phyloP scores from a whole-genome alignment of 2,113 vertebrate species.

The Podarcis raffonei region DNA sequence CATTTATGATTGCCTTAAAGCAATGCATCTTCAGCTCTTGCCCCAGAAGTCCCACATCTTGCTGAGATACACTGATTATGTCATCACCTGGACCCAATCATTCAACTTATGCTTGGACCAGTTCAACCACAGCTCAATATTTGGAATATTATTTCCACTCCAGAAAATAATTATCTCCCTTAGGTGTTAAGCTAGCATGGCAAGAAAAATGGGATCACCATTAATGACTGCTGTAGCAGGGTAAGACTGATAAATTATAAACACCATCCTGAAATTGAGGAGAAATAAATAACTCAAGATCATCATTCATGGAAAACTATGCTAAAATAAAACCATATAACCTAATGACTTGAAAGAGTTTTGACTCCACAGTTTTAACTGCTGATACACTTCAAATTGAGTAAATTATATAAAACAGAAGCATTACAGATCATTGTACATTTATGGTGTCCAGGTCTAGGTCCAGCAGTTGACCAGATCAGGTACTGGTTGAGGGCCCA shows the following conservation, averaged over 20 bases:
- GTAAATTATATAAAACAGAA: background rate
- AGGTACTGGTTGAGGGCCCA: too few relatives aligned
- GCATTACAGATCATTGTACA: background rate
- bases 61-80: background rate
- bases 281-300: background rate
- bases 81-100: too few relatives aligned
- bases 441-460: too few relatives aligned
- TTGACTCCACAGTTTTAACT: background rate
- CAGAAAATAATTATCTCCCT: background rate
- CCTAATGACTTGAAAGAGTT: background rate
- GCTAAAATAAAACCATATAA: background rate
- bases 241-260: background rate
- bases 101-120: background rate
- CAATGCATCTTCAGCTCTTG: background rate
- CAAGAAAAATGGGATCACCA: background rate
- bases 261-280: background rate
- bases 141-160: background rate
- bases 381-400: background rate
- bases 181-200: background rate
- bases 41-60: background rate
- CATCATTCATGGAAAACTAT: background rate
- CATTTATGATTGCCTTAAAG: background rate
- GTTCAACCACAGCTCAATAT: background rate
- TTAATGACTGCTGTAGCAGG: background rate
- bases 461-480: too few relatives aligned